Conservation (phyloP, 1,140 invertebrate genomes). For the Drosophila serrata region DNA sequence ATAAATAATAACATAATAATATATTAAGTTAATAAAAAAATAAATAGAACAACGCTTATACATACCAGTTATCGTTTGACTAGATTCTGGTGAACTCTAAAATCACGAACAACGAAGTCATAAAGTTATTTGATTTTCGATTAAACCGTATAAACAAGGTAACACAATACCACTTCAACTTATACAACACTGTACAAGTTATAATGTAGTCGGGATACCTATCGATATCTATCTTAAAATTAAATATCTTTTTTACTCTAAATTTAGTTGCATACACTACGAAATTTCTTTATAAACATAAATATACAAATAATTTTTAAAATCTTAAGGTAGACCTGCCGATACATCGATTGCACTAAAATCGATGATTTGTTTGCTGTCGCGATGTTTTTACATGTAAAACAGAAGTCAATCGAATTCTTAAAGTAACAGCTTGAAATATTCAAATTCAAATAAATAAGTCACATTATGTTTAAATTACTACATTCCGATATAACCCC, state of each 20-base stretch:
- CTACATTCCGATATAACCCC: too few relatives aligned
- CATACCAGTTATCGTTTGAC: too few relatives aligned
- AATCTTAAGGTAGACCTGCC: background rate
- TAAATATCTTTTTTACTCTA: too few relatives aligned
- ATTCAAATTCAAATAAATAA: too few relatives aligned
- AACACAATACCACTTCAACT: constrained; percentile 5
- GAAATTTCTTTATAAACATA: background rate
- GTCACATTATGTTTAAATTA: too few relatives aligned
- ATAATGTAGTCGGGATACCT: background rate
- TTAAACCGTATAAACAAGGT: background rate
- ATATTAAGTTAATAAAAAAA: background rate
- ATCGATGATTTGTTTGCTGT: background rate
- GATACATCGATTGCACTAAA: background rate
- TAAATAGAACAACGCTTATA: too few relatives aligned
- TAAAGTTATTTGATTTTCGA: background rate
- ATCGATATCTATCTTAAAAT: background rate
- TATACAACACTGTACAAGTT: constrained; percentile 4
- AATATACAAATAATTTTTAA: background rate
- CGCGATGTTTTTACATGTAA: background rate
- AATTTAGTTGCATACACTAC: background rate
- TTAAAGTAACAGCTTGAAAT: too few relatives aligned
- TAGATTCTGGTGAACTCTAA: background rate
- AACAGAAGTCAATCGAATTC: too few relatives aligned
- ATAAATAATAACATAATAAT: background rate
- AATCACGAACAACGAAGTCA: background rate